Evolutionary conservation across 2,113 vertebrate genomes (phyloP), one percentile per base, ranked within the genome.

Genomic region (Petrocephalus microphthalmus): DNA sequence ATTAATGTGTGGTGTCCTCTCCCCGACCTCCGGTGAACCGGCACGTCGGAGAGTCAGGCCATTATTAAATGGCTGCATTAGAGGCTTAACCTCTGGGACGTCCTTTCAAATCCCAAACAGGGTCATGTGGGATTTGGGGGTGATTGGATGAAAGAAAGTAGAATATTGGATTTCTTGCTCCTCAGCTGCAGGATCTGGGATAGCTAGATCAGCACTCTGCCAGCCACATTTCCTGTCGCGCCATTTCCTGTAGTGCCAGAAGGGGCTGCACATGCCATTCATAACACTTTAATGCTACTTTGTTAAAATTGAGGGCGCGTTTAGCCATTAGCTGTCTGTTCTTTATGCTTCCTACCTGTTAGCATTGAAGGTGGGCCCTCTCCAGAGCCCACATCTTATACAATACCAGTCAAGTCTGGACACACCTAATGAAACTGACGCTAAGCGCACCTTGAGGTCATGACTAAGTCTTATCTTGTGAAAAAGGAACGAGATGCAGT

Each of bases 61-160:
- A 45, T 86, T 64, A 86, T 86, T 86, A 86, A 86, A 86, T 22
- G 56, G 19, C 56, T 22, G 11, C 85, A 86, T 86, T 86, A 86
- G 33, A 86, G 85, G 56, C 85, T 42, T 86, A 45, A 86, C 37
- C 85, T 60, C 25, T 33, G n/a, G 85, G 85, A 64, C 37, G 20
- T 47, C 54, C 85, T 86, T 64, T 60, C 20, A 60, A 64, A 86
- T 64, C 54, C 56, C 85, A 86, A 86, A 86, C 7, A 64, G 85
- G 85, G 13, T 25, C 85, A 45, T 29, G 25, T 13, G 54, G 56
- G 85, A 86, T 86, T 86, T 47, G 42, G 33, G 54, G 33, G 54
- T 60, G 85, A 86, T 86, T 57, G 85, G 85, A 45, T 47, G 33
- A 86, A 86, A 60, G 85, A 13, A 45, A 86, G 56, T 86, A 17